Evolutionary conservation across 2,888 invertebrate genomes (phyloP).

Genomic region (Hartigia nigra): DNA sequence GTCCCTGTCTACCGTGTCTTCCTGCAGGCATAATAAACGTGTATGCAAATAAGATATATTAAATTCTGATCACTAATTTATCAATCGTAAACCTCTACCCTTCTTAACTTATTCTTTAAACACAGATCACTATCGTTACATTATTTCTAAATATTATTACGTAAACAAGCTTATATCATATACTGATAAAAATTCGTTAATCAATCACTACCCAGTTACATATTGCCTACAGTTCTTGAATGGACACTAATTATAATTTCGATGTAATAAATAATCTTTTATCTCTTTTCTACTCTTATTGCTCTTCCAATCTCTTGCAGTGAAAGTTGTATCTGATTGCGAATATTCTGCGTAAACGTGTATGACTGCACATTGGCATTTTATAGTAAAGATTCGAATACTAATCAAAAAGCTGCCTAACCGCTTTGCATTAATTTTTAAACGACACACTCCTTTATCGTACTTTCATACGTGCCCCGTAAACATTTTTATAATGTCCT

Average conservation of each 20-base stretch:
- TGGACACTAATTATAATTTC: background rate
- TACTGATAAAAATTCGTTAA: no score
- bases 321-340: background rate
- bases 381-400: background rate
- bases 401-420: background rate
- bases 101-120: no score
- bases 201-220: background rate
- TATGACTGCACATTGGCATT: background rate
- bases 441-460: background rate
- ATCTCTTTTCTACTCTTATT: background rate
- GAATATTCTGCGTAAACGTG: background rate
- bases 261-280: background rate
- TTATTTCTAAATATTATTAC: no score
- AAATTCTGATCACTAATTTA: background rate
- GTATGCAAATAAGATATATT: background rate
- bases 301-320: background rate
- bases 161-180: no score
- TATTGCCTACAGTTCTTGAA: background rate
- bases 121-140: no score
- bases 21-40: constrained; percentile 2
- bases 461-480: background rate
- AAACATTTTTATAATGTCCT: background rate
- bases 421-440: background rate
- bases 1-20: constrained; percentile 30
- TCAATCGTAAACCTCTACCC: background rate